Evolutionary conservation across 1,140 invertebrate species (phyloP).

Genomic region (Reticulitermes speratus): DNA sequence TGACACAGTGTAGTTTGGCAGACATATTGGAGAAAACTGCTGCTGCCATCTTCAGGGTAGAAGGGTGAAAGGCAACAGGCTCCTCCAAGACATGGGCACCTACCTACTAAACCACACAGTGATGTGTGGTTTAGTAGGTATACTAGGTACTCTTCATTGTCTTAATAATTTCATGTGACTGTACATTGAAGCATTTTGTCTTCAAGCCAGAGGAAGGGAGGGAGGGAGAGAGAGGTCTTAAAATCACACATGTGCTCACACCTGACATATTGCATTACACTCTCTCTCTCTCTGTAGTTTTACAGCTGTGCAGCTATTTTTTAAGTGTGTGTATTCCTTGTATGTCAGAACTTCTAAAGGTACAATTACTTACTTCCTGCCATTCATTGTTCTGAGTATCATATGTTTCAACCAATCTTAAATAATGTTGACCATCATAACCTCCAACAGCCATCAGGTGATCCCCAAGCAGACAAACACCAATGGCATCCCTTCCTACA

Average conservation of each 20-base stretch:
- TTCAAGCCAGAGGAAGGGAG: background rate
- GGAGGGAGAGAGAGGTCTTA: background rate
- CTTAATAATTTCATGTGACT: background rate
- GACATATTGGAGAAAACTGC: too few relatives aligned
- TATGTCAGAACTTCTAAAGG: background rate
- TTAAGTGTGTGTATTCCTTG: background rate
- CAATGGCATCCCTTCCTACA: constrained; percentile 85
- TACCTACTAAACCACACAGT: too few relatives aligned
- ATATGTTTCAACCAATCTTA: constrained; percentile 90
- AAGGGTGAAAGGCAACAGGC: too few relatives aligned
- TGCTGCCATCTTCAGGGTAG: too few relatives aligned
- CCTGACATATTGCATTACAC: background rate
- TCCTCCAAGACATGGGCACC: too few relatives aligned
- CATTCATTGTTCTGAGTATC: constrained; percentile 88
- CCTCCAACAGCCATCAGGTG: constrained; percentile 88
- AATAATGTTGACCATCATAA: constrained; percentile 92
- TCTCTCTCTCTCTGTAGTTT: background rate
- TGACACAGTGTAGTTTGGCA: too few relatives aligned
- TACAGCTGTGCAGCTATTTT: background rate
- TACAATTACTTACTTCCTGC: constrained; percentile 58
- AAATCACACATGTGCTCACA: background rate
- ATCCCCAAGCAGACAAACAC: constrained; percentile 87
- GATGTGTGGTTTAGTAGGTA: too few relatives aligned
- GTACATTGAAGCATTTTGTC: background rate
- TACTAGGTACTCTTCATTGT: too few relatives aligned